These are phyloP conservation scores for Caerostris extrusa DNA, from an alignment of 1,140 invertebrate genomes.

Conservation along the genomic window DNA sequence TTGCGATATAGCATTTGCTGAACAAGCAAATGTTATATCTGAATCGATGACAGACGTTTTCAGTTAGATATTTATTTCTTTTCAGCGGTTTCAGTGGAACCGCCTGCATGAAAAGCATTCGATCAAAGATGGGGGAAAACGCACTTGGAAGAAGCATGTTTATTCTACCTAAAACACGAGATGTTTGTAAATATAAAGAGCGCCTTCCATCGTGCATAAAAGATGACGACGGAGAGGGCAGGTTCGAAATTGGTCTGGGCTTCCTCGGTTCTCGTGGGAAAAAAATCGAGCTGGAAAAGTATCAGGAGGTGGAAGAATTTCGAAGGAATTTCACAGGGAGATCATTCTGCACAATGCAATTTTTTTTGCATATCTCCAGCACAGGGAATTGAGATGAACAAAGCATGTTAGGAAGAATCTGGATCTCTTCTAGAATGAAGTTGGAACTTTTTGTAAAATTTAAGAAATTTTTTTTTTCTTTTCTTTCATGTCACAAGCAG, in stretches of 20 bases:
- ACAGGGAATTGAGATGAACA: background rate
- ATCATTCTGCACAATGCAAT: background rate
- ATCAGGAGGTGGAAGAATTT: background rate
- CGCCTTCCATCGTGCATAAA: background rate
- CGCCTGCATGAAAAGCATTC: too few relatives aligned
- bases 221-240: background rate
- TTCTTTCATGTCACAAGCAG: too few relatives aligned
- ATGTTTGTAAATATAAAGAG: background rate
- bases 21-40: too few relatives aligned
- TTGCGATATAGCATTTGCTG: too few relatives aligned
- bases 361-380: background rate
- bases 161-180: too few relatives aligned
- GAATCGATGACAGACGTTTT: too few relatives aligned
- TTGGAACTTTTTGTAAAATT: background rate
- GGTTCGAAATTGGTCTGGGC: background rate
- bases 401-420: background rate
- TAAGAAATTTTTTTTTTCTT: too few relatives aligned
- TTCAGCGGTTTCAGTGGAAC: too few relatives aligned
- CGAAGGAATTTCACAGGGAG: background rate
- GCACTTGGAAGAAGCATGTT: too few relatives aligned
- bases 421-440: background rate
- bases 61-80: too few relatives aligned
- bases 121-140: too few relatives aligned
- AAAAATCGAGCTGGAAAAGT: background rate
- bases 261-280: background rate